Base-by-base conservation (phyloP, 2,888 invertebrate genomes). In the Theodoxus fluviatilis region DNA sequence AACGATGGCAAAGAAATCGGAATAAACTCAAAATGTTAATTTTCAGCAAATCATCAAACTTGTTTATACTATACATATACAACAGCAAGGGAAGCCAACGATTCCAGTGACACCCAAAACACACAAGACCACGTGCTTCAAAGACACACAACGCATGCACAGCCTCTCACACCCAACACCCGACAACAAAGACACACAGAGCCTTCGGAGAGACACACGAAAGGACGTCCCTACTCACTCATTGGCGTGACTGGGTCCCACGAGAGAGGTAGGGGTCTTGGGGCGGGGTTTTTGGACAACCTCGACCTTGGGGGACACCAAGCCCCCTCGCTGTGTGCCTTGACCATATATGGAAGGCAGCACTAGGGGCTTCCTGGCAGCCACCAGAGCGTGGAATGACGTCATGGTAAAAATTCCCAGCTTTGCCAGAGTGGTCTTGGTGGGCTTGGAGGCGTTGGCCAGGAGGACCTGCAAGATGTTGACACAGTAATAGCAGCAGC, bases 381-480 rank as follows among this genome's bases (percentile, higher is more conserved):
- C 96, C 81, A 98, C 96, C 88, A 96, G 95, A 78, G 97, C 98
- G 89, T 98, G 97, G 90, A 98, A 96, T 78, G 96, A 96, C 71
- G 96, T 97, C 80, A 98, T 97, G 68, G 96, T 97, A 91, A 97
- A 97, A 82, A 97, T 96, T 74, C 97, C 97, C 84, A 98, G 90
- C 87, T 96, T 94, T 90, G 96, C 96, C 84, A 98, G 90, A 64
- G 94, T 95, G 84, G 93, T 93, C 90, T 98, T 98, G 79, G 97
- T 96, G 81, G 94, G 93, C 81, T 96, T 93, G 35, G 96, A 96
- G 73, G 96, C 96, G 90, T 96, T 95, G 71, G 96, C 95, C 84
- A 98, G 90, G 83, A 98, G 90, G 78, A 95, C 96, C 97, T 97
- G 92, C 3, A 90, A 90, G 78, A 85, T 57, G n/a, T n/a, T n/a